These are phyloP conservation scores for Polietes domitor DNA, from an alignment of 2,888 invertebrate species.

Conservation along the genomic window DNA sequence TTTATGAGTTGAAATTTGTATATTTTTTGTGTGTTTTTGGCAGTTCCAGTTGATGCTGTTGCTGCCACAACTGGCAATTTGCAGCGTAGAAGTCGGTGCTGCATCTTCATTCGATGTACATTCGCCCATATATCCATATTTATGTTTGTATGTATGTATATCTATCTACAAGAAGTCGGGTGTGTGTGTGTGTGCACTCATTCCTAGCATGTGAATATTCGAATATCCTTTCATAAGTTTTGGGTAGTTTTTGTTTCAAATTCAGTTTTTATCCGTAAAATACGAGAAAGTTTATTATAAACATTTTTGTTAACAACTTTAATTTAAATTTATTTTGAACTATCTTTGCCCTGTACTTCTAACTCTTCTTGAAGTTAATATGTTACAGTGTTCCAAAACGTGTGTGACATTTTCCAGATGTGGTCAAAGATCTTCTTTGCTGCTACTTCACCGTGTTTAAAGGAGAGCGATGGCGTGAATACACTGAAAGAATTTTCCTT, in stretches of 20 bases:
- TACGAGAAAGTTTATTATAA: constrained; percentile 45
- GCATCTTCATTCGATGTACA: constrained; percentile 22
- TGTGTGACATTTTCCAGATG: too few relatives aligned
- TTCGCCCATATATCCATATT: not conserved
- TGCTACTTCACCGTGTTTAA: too few relatives aligned
- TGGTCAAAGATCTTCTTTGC: too few relatives aligned
- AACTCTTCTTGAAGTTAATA: not conserved
- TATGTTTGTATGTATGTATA: not conserved
- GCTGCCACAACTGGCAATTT: not conserved
- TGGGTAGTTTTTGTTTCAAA: constrained; percentile 9
- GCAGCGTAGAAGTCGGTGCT: not conserved
- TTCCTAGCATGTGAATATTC: not conserved
- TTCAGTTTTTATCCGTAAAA: constrained; percentile 46
- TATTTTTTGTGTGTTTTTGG: constrained; percentile 28
- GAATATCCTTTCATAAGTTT: constrained; percentile 40
- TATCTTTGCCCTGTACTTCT: constrained; percentile 16
- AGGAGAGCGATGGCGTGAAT: too few relatives aligned
- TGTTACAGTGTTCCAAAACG: not conserved
- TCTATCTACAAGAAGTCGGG: not conserved
- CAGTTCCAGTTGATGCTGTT: constrained; percentile 14
- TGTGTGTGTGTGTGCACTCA: not conserved
- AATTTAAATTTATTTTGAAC: constrained; percentile 50
- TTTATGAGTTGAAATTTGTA: constrained; percentile 42
- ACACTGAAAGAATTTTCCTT: too few relatives aligned
- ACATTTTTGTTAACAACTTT: constrained; percentile 53